Evolutionary conservation across 1,140 invertebrate species (phyloP).

Genomic region (Drosophila elegans): DNA sequence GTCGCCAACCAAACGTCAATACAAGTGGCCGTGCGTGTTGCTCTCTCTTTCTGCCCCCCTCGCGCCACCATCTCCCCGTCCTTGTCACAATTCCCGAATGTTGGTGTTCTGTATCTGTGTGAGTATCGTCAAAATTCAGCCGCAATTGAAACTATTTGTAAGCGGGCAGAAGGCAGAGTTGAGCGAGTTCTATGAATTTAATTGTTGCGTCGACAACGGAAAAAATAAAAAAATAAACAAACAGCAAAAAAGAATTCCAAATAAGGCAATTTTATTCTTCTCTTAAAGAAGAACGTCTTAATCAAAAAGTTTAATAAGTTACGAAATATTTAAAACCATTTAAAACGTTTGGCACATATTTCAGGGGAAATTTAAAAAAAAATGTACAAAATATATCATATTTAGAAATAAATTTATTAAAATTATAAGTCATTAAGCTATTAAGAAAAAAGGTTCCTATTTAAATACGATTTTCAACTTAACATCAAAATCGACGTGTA

Average conservation of each 20-base stretch:
- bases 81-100: constrained; percentile 1
- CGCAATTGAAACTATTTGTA: constrained; percentile 74
- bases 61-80: neutral
- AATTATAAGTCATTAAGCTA: too few relatives aligned
- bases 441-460: too few relatives aligned
- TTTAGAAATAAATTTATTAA: too few relatives aligned
- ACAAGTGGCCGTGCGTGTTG: constrained; percentile 62
- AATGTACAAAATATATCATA: too few relatives aligned
- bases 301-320: too few relatives aligned
- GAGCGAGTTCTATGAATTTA: constrained; percentile 59
- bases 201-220: constrained; percentile 44
- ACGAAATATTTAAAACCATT: too few relatives aligned
- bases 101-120: constrained; percentile 35
- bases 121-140: constrained; percentile 72
- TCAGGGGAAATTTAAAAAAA: too few relatives aligned
- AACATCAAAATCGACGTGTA: too few relatives aligned
- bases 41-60: constrained; percentile 18
- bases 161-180: constrained; percentile 15
- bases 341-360: too few relatives aligned
- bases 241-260: neutral
- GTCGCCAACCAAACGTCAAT: constrained; percentile 82
- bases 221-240: neutral
- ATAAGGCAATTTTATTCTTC: neutral
- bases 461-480: too few relatives aligned
- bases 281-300: neutral